These are phyloP conservation scores for Apis dorsata DNA, from an alignment of 1,140 invertebrate species.

Conservation along the genomic window DNA sequence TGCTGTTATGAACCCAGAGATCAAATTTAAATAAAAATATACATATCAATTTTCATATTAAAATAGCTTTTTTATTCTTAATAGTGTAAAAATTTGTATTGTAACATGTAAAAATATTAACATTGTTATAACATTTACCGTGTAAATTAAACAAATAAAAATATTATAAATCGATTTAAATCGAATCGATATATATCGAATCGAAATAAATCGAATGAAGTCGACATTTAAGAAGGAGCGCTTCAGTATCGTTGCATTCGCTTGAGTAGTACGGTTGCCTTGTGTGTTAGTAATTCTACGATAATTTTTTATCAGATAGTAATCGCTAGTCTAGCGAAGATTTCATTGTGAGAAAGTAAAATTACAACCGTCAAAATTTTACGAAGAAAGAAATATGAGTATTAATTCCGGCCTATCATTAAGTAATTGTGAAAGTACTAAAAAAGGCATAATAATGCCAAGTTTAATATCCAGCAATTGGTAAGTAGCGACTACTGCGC, in stretches of 20 bases:
- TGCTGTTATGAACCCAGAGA: no score
- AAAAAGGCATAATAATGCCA: constrained; percentile 78
- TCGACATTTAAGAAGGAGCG: constrained; percentile 6
- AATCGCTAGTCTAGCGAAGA: constrained; percentile 57
- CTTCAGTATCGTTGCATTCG: constrained; percentile 45
- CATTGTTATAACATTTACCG: not conserved
- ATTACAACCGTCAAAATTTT: constrained; percentile 72
- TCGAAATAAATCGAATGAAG: not conserved
- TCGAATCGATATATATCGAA: constrained; percentile 6
- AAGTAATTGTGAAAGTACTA: constrained; percentile 79
- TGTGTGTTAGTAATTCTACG: not conserved
- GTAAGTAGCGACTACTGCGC: constrained; percentile 72
- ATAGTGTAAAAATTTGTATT: not conserved
- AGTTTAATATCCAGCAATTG: constrained; percentile 80
- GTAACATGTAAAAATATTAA: not conserved
- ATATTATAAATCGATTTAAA: not conserved
- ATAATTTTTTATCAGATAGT: constrained; percentile 14
- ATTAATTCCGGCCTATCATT: constrained; percentile 78
- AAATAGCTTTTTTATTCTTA: not conserved
- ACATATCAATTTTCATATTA: not conserved
- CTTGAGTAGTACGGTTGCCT: not conserved
- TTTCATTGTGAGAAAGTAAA: constrained; percentile 49
- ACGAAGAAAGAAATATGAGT: constrained; percentile 79
- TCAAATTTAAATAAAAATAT: no score
- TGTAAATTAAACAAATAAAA: not conserved